Base-by-base conservation (phyloP, 2,113 vertebrate genomes). In the Esox niger region DNA sequence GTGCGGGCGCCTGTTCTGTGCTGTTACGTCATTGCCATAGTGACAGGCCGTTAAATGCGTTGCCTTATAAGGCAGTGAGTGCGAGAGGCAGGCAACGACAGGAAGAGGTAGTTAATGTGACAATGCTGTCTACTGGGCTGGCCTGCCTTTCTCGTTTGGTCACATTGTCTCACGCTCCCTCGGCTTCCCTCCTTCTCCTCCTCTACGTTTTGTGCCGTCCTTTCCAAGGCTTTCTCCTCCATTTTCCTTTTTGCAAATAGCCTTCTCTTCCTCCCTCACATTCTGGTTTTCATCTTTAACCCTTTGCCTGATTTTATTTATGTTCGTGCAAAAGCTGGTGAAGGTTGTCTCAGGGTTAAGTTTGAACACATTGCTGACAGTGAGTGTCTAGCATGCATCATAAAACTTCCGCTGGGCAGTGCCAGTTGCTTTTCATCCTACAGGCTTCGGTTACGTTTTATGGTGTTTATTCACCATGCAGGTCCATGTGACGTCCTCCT, bases 1-100 rank as follows among this genome's bases (percentile, higher is more conserved):
- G 57, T 33, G 47, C 31, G 46, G n/a, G 59, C 76, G 79, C 80
- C 84, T 81, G 83, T 87, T 80, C 66, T 72, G 56, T 49, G 73
- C 73, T 80, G 68, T 89, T 85, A 70, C 86, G 81, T 88, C 88
- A 88, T 89, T 75, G 27, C 78, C 0, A 74, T 77, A 60, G 68
- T 62, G 84, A 88, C 81, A 79, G 69, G 64, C 84, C 70, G 71
- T 85, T 76, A 75, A 82, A 65, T 76, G 66, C 8, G 46, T 86
- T 85, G 70, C 90, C 90, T 91, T 91, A 88, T 90, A 89, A 86
- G 90, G 90, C 81, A 84, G 87, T 86, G 71, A 31, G 20, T 2
- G 71, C 62, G 5, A 70, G 65, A 74, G 30, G n/a, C 4, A 23
- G 67, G 84, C 78, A 74, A 85, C 79, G 76, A 76, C 82, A 86